phyloP scores from a whole-genome alignment of 2,888 invertebrate species.

The Timema cristinae region DNA sequence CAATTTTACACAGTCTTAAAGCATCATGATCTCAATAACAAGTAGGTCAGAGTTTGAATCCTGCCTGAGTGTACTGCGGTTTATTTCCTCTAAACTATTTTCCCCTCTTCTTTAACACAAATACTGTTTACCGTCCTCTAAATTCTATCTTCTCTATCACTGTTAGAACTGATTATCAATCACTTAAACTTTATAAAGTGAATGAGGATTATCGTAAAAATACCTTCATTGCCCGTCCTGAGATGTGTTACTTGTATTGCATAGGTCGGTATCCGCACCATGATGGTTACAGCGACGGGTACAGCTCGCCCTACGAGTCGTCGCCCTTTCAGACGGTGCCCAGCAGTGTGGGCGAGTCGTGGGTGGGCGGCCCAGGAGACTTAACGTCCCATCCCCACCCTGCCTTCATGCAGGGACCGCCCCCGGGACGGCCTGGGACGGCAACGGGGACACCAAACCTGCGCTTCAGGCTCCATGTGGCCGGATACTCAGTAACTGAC shows the following conservation, averaged over 20 bases:
- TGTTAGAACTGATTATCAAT: too few species aligned
- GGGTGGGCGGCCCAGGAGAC: constrained; percentile 35
- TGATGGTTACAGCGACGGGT: constrained; percentile 51
- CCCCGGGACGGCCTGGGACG: constrained; percentile 42
- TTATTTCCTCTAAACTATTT: too few species aligned
- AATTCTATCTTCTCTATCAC: too few species aligned
- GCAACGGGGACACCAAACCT: constrained; percentile 51
- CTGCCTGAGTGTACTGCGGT: too few species aligned
- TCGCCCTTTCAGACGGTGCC: constrained; percentile 73
- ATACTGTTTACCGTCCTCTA: too few species aligned
- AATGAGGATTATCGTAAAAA: too few species aligned
- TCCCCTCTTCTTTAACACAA: too few species aligned
- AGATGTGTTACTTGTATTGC: constrained; percentile 16
- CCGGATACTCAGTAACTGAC: constrained; percentile 48
- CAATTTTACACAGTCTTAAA: too few species aligned
- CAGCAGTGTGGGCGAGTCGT: constrained; percentile 52
- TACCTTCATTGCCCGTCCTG: too few species aligned
- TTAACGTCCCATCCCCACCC: constrained; percentile 34
- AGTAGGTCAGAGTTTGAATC: too few species aligned
- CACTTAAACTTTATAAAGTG: too few species aligned
- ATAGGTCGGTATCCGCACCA: constrained; percentile 42
- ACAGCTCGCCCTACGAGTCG: constrained; percentile 57
- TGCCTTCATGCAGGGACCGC: constrained; percentile 43
- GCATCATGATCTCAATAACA: too few species aligned
- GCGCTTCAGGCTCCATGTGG: constrained; percentile 58